These are phyloP conservation scores for Caenorhabditis elegans DNA, from an alignment of 1,140 invertebrate genomes.

Conservation along the genomic window DNA sequence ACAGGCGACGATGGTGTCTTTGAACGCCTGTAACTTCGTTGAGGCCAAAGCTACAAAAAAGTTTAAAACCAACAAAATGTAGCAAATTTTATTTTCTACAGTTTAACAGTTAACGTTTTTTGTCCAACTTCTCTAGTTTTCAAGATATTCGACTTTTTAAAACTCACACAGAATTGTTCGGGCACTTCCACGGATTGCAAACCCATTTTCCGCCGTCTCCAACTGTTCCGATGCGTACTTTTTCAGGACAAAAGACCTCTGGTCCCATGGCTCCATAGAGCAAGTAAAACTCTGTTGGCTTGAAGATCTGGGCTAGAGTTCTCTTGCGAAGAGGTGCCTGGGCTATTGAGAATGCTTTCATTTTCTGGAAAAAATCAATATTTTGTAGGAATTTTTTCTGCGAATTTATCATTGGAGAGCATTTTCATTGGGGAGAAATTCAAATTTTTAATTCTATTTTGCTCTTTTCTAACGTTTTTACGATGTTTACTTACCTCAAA, in stretches of 20 bases:
- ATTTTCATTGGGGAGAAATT: background rate
- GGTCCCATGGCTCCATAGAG: background rate
- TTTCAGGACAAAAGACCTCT: slow-evolving; percentile 24
- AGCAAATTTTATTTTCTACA: no score
- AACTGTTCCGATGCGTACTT: slow-evolving; percentile 16
- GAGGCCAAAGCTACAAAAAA: no score
- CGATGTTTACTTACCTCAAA: background rate
- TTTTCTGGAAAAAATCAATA: background rate
- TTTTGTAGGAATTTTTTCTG: no score
- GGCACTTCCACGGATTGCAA: slow-evolving; percentile 13
- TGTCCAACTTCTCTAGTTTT: no score
- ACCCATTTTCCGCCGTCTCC: slow-evolving; percentile 38
- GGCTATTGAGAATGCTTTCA: background rate
- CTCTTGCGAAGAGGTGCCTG: background rate
- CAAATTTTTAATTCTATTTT: no score
- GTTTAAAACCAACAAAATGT: no score
- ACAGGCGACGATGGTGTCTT: no score
- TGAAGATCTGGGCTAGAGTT: background rate
- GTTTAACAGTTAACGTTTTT: no score
- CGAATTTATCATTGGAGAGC: background rate
- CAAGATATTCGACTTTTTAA: no score
- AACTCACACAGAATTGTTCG: slow-evolving; percentile 8
- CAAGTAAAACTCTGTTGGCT: background rate
- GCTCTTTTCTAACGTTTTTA: no score
- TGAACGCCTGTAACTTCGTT: no score